Conservation (phyloP, 2,888 invertebrate species). For the Scelioninae gen. 2 region DNA sequence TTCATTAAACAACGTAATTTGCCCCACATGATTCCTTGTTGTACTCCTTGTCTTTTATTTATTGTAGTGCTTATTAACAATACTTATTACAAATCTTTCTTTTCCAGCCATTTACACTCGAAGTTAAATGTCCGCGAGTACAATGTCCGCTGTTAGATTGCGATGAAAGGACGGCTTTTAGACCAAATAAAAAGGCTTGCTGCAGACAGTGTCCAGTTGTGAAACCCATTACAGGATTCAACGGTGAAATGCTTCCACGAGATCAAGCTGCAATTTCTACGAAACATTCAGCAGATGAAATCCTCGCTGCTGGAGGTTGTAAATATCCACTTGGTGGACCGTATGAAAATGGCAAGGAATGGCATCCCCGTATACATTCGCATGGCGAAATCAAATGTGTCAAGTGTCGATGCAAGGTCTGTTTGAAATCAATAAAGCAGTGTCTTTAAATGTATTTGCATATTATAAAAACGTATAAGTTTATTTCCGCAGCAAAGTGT, state of each 20-base stretch:
- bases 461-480: too few species aligned
- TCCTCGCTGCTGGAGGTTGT: constrained; percentile 88
- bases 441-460: too few species aligned
- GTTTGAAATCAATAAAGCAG: background rate
- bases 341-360: constrained; percentile 85
- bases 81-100: background rate
- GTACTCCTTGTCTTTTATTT: background rate
- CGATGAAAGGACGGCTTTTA: constrained; percentile 83
- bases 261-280: constrained; percentile 75
- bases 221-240: constrained; percentile 62
- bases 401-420: constrained; percentile 93
- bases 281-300: constrained; percentile 80
- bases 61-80: too few species aligned
- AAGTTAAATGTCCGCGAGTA: constrained; percentile 86
- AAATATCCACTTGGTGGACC: constrained; percentile 83
- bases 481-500: too few species aligned
- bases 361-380: constrained; percentile 91
- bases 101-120: constrained; percentile 79
- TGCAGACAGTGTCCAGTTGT: constrained; percentile 84
- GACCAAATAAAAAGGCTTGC: constrained; percentile 86
- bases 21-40: background rate
- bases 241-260: constrained; percentile 75
- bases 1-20: constrained; percentile 22
- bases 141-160: constrained; percentile 86
- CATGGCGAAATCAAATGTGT: constrained; percentile 93